Evolutionary conservation across 2,797 vertebrate genomes (phyloP).

Genomic region (Coilia nasus): DNA sequence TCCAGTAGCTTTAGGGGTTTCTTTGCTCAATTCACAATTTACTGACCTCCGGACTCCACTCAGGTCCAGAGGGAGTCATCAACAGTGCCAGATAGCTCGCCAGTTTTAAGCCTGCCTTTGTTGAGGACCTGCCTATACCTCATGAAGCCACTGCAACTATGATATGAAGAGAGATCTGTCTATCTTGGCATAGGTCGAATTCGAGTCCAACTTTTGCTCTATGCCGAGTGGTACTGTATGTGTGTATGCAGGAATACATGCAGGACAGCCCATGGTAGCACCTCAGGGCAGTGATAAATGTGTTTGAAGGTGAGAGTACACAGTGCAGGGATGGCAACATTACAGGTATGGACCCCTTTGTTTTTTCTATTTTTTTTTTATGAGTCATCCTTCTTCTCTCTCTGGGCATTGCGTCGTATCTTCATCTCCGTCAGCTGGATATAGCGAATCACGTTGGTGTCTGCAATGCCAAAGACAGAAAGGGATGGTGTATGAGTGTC

Average conservation of each 20-base stretch:
- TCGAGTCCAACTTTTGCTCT: background rate
- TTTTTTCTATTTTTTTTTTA: constrained; percentile 63
- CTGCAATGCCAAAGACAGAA: constrained; percentile 65
- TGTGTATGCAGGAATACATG: background rate
- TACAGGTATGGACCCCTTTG: background rate
- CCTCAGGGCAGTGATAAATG: background rate
- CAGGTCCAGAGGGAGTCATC: background rate
- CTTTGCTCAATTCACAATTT: background rate
- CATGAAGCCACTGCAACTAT: background rate
- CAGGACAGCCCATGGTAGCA: background rate
- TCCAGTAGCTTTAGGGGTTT: background rate
- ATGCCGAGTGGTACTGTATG: background rate
- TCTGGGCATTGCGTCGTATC: constrained; percentile 91
- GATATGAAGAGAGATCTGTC: background rate
- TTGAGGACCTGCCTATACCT: background rate
- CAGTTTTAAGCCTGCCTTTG: background rate
- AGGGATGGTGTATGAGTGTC: constrained; percentile 23
- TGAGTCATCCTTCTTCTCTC: constrained; percentile 90
- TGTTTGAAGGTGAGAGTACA: background rate
- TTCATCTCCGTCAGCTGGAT: constrained; percentile 99
- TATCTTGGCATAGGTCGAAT: background rate
- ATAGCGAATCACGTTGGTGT: constrained; percentile 97
- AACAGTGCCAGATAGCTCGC: background rate
- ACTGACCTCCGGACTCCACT: background rate
- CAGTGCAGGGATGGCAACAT: constrained; percentile 7